phyloP scores from a whole-genome alignment of 92 coral and sea anemone genomes.

The Montipora capitata region DNA sequence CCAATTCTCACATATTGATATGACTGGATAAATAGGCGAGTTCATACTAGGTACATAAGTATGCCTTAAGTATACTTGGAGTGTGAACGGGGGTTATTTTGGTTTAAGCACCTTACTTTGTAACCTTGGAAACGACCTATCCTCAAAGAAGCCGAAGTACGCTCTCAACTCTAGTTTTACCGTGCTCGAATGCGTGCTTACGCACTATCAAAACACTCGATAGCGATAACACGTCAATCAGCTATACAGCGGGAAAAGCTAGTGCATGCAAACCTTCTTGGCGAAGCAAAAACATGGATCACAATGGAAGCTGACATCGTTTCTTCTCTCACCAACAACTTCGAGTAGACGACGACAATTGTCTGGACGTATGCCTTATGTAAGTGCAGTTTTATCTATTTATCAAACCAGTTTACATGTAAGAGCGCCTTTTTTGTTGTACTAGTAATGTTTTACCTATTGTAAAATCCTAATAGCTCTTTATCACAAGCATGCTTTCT shows the following conservation, averaged over 20 bases:
- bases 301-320: constrained; percentile 34
- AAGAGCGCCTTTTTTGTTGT: constrained; percentile 26
- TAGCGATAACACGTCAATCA: constrained; percentile 36
- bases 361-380: constrained; percentile 29
- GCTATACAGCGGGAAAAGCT: constrained; percentile 15
- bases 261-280: constrained; percentile 29
- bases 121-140: constrained; percentile 27
- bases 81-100: constrained; percentile 34
- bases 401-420: constrained; percentile 31
- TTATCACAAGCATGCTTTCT: constrained; percentile 35
- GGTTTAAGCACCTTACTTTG: constrained; percentile 22
- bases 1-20: no score
- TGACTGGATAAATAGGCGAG: no score
- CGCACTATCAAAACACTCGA: constrained; percentile 19
- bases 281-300: constrained; percentile 31
- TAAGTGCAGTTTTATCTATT: constrained; percentile 37
- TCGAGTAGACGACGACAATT: constrained; percentile 22
- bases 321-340: constrained; percentile 34
- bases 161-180: constrained; percentile 42
- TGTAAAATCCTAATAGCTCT: constrained; percentile 40
- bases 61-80: constrained; percentile 45
- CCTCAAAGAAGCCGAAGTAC: constrained; percentile 38
- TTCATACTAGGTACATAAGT: constrained; percentile 42
- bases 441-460: constrained; percentile 18
- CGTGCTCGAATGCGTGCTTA: constrained; percentile 41